Evolutionary conservation across 2,113 vertebrate species (phyloP).

Genomic region (Mandrillus leucophaeus): DNA sequence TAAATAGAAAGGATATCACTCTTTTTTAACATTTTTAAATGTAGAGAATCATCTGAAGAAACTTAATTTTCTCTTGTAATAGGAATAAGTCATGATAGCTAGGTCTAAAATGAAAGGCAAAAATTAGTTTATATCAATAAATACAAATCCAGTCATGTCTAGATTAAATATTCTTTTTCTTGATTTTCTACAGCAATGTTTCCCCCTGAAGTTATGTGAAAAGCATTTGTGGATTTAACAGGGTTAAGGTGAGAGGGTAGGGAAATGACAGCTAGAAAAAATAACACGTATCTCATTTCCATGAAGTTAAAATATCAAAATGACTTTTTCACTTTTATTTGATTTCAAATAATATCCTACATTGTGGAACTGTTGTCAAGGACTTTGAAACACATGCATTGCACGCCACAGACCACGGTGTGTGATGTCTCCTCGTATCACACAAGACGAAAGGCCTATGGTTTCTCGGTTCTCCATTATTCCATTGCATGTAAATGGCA

Average conservation of each 20-base stretch:
- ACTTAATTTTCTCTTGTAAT: slow-evolving; percentile 64
- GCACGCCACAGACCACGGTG: neutral
- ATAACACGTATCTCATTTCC: neutral
- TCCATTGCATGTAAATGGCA: neutral
- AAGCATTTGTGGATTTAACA: slow-evolving; percentile 38
- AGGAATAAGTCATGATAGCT: slow-evolving; percentile 64
- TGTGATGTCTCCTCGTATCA: neutral
- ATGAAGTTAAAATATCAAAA: neutral
- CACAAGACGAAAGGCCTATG: neutral
- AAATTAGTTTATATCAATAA: slow-evolving; percentile 51
- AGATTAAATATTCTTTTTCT: slow-evolving; percentile 45
- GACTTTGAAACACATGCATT: neutral
- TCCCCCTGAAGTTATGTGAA: slow-evolving; percentile 65
- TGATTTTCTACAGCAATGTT: slow-evolving; percentile 51
- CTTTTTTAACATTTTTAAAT: slow-evolving; percentile 24
- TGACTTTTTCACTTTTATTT: neutral
- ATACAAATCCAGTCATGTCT: slow-evolving; percentile 53
- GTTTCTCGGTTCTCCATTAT: neutral
- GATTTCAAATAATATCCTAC: neutral
- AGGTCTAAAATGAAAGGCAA: slow-evolving; percentile 63
- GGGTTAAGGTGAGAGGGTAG: neutral
- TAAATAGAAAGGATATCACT: slow-evolving; percentile 13
- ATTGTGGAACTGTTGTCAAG: neutral
- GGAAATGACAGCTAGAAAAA: no score
- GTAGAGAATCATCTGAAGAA: slow-evolving; percentile 38